Evolutionary conservation across 2,113 vertebrate genomes (phyloP).

Genomic region (Pseudonaja textilis): DNA sequence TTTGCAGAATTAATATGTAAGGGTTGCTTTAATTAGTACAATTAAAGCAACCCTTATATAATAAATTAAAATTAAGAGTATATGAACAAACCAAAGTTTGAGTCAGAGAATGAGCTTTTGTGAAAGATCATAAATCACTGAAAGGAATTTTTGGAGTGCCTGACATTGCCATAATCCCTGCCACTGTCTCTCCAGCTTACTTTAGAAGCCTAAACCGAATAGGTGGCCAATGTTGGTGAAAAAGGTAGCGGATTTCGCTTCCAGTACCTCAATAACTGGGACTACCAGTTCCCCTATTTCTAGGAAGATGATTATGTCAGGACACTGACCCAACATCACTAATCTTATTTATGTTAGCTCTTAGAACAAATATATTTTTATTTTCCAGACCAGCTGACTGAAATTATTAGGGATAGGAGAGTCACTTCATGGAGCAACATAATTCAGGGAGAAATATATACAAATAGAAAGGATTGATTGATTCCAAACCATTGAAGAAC

Average conservation of each 20-base stretch:
- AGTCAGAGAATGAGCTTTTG: neutral
- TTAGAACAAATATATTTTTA: neutral
- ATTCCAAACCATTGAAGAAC: neutral
- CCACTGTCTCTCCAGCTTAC: neutral
- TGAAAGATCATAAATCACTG: neutral
- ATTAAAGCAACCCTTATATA: neutral
- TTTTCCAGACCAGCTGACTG: neutral
- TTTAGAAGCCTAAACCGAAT: neutral
- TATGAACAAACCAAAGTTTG: neutral
- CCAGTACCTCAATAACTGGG: too few relatives aligned
- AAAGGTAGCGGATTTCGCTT: neutral
- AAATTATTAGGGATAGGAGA: neutral
- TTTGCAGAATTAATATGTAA: neutral
- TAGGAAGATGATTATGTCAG: neutral
- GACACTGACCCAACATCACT: neutral
- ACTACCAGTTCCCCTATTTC: neutral
- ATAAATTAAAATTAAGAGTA: neutral
- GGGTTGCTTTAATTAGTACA: neutral
- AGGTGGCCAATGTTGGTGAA: neutral
- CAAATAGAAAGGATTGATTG: neutral
- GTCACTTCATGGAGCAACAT: neutral
- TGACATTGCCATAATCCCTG: neutral
- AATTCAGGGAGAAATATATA: neutral
- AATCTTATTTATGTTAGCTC: neutral
- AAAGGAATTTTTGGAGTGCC: neutral